Evolutionary conservation across 2,888 invertebrate species (phyloP), one percentile per base, ranked within the genome.

Genomic region (Lochmaea capreae): DNA sequence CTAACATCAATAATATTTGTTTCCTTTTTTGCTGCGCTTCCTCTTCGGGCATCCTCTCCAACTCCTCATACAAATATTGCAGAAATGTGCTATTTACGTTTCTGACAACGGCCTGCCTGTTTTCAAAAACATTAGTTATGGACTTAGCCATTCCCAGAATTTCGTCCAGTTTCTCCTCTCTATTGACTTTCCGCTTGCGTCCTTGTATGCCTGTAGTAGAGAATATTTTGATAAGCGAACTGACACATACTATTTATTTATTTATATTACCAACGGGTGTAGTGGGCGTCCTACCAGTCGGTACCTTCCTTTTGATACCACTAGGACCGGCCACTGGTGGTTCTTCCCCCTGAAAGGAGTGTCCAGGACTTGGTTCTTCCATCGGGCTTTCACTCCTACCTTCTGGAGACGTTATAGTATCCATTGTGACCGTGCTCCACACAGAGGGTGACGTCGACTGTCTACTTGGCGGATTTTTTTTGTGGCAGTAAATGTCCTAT

Each of bases 231-330:
- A 43, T 43, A 43, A 43, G 43, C 6, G 11, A 43, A n/a, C n/a
- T n/a, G n/a, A n/a, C n/a, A n/a, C n/a, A 43, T 43, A 43, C 43
- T 43, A 43, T 11, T 43, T 43, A 43, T 8, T 42, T 42, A 39
- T 63, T 63, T 43, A 63, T 42, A 62, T 62, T 62, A 39, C 62
- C 62, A 62, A 63, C n/a, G 16, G 43, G 42, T 63, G 63, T 63
- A 63, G 63, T 63, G 43, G 63, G 42, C 42, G 39, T 42, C n/a
- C 42, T 26, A 26, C 26, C 26, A 26, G 26, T 26, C 26, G 26
- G 26, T 26, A 26, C 26, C 1, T 26, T 26, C 26, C 26, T 42
- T 42, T n/a, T 63, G 22, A 14, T 12, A 39, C 63, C 14, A 63
- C 63, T 63, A 63, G 63, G 63, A 63, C 63, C 63, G n/a, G 63